Evolutionary conservation across 2,113 vertebrate species (phyloP).

Genomic region (Oncorhynchus kisutch): DNA sequence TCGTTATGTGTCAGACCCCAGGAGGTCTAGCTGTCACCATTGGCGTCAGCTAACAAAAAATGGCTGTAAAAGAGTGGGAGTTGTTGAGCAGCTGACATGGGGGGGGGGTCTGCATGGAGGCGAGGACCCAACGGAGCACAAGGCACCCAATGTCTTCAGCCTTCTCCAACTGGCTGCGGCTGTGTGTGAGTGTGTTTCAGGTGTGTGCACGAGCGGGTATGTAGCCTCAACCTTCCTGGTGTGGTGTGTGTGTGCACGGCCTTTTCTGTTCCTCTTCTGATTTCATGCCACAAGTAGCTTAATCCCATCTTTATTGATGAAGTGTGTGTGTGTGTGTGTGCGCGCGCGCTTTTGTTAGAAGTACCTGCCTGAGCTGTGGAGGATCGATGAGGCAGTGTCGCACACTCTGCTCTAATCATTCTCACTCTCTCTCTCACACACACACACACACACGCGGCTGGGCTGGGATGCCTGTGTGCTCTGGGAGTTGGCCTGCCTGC

Average conservation of each 20-base stretch:
- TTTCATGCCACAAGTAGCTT: not conserved
- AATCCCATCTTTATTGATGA: not conserved
- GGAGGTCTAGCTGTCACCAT: no score
- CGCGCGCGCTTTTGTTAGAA: not conserved
- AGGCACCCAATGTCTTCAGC: not conserved
- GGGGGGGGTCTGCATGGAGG: not conserved
- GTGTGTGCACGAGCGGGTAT: conserved; percentile 1
- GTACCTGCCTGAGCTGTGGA: not conserved
- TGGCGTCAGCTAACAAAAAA: no score
- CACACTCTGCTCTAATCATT: conserved; percentile 9
- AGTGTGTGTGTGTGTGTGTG: not conserved
- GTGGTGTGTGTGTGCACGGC: conserved; percentile 3
- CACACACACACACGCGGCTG: not conserved
- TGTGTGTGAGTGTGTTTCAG: not conserved
- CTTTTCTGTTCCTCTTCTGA: no score
- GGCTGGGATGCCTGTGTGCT: not conserved
- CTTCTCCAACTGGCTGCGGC: not conserved
- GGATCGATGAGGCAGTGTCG: conserved; percentile 17
- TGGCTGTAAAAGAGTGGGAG: not conserved
- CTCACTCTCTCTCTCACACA: not conserved
- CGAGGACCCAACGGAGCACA: not conserved
- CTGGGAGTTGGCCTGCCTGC: not conserved
- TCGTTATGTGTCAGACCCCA: no score
- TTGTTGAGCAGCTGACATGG: not conserved
- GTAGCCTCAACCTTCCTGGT: not conserved